Conservation (phyloP, 2,113 vertebrate species). For the Lophotis ruficrista region DNA sequence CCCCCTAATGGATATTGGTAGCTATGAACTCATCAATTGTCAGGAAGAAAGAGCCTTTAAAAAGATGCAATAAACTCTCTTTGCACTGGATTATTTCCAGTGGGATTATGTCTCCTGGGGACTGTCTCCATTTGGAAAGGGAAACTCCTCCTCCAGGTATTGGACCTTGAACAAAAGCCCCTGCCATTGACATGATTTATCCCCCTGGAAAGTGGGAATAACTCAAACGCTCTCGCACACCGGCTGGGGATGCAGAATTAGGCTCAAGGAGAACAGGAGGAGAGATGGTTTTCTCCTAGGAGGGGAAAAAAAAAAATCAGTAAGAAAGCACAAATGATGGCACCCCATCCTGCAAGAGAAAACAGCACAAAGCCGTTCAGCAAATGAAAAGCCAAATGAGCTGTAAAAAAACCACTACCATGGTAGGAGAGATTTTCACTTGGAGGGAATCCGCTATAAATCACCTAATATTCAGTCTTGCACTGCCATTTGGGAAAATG, state of each 20-base stretch:
- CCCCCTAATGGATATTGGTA: slow-evolving; percentile 57
- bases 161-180: neutral
- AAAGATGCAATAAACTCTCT: slow-evolving; percentile 30
- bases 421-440: slow-evolving; percentile 44
- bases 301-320: neutral
- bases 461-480: slow-evolving; percentile 37
- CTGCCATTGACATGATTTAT: neutral
- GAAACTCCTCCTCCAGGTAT: neutral
- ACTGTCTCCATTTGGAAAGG: neutral
- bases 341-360: slow-evolving; percentile 15
- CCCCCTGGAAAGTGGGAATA: neutral
- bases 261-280: neutral
- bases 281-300: neutral
- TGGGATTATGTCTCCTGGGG: slow-evolving; percentile 31
- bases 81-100: slow-evolving; percentile 43
- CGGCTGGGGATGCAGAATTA: neutral
- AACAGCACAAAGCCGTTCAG: slow-evolving; percentile 13
- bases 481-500: slow-evolving; percentile 1
- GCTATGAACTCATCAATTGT: slow-evolving; percentile 51
- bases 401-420: slow-evolving; percentile 14
- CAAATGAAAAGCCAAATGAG: slow-evolving; percentile 52
- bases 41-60: slow-evolving; percentile 23
- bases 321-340: slow-evolving; percentile 25
- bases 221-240: neutral
- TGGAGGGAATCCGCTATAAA: slow-evolving; percentile 26